Evolutionary conservation across 2,113 vertebrate species (phyloP).

Genomic region (Callocephalon fimbriatum): DNA sequence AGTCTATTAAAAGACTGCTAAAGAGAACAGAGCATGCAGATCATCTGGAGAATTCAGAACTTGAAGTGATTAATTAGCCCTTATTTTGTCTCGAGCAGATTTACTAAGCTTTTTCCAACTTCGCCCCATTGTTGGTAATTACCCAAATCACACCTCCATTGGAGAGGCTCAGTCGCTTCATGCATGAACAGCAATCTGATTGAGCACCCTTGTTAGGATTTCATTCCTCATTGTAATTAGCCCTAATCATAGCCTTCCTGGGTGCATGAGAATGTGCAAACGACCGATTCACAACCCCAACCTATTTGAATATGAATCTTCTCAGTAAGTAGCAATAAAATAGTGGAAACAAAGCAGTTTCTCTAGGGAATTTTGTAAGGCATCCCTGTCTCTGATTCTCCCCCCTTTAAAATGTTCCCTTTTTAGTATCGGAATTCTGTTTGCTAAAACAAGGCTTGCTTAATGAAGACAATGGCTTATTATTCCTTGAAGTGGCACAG

Average conservation of each 20-base stretch:
- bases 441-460: slow-evolving; percentile 87
- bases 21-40: slow-evolving; percentile 61
- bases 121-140: slow-evolving; percentile 81
- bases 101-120: slow-evolving; percentile 78
- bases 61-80: slow-evolving; percentile 85
- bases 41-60: slow-evolving; percentile 78
- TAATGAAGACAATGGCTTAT: slow-evolving; percentile 90
- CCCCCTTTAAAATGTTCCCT: slow-evolving; percentile 65
- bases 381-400: slow-evolving; percentile 58
- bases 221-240: slow-evolving; percentile 91
- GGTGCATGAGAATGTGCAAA: slow-evolving; percentile 87
- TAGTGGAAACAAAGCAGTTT: slow-evolving; percentile 81
- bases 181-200: slow-evolving; percentile 86
- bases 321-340: slow-evolving; percentile 79
- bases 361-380: slow-evolving; percentile 85
- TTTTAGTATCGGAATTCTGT: slow-evolving; percentile 78
- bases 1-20: slow-evolving; percentile 65
- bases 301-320: slow-evolving; percentile 93
- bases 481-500: slow-evolving; percentile 87
- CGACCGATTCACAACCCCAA: slow-evolving; percentile 83
- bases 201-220: slow-evolving; percentile 84
- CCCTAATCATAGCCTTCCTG: slow-evolving; percentile 86
- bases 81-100: slow-evolving; percentile 80
- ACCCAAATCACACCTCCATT: slow-evolving; percentile 79
- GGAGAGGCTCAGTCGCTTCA: slow-evolving; percentile 76